Evolutionary conservation across 1,140 invertebrate species (phyloP), one percentile per base, ranked within the genome.

Genomic region (Phymastichus coffea): DNA sequence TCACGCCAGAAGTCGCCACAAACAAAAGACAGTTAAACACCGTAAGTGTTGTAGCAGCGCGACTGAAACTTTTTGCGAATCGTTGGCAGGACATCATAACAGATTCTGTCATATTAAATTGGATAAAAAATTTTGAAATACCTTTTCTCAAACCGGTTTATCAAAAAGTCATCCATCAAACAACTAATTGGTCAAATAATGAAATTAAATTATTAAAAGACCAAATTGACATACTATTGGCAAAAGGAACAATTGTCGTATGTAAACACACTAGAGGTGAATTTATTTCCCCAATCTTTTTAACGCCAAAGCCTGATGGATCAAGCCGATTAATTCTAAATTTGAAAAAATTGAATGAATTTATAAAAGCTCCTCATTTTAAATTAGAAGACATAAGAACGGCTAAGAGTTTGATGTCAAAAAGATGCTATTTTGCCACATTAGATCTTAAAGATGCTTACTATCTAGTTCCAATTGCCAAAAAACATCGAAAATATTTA

Each of bases 121-220:
- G 46, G 49, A 38, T 63, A 53, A 49, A 30, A 25, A 56, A 33
- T 14, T 57, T 58, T 23, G 48, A 65, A 52, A 58, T 65, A 28
- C 56, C 56, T 7, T 63, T 59, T 53, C n/a, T n/a, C n/a, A n/a
- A n/a, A n/a, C n/a, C n/a, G n/a, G n/a, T n/a, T n/a, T n/a, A n/a
- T n/a, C n/a, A n/a, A n/a, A n/a, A n/a, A n/a, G n/a, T n/a, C n/a
- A n/a, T n/a, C n/a, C n/a, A n/a, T n/a, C n/a, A n/a, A n/a, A n/a
- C n/a, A n/a, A n/a, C n/a, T n/a, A n/a, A n/a, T n/a, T n/a, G n/a
- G n/a, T n/a, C n/a, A n/a, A n/a, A n/a, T n/a, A n/a, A n/a, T n/a
- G n/a, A n/a, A n/a, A n/a, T n/a, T n/a, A n/a, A n/a, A n/a, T n/a
- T n/a, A n/a, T n/a, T n/a, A n/a, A n/a, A n/a, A n/a, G n/a, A n/a